phyloP scores from a whole-genome alignment of 2,113 vertebrate species.

The Pachyramphus minor region DNA sequence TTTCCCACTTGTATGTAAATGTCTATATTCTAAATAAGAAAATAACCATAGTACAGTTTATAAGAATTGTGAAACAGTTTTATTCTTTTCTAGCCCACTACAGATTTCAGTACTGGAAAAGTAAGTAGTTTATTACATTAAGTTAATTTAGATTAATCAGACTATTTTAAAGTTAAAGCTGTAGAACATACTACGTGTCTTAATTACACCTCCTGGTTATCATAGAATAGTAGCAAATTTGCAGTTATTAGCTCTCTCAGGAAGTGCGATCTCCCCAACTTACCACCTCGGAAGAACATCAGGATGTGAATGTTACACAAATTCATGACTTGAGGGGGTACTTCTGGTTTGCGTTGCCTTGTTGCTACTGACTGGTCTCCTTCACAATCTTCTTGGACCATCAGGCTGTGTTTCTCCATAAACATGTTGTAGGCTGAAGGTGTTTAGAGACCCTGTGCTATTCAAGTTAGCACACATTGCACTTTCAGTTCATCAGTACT shows the following conservation, averaged over 20 bases:
- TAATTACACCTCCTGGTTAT: background rate
- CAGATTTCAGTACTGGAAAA: background rate
- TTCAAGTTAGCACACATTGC: background rate
- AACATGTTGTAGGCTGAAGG: accelerated
- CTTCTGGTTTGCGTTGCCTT: background rate
- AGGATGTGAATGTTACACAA: background rate
- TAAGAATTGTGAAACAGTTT: background rate
- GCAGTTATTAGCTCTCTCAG: background rate
- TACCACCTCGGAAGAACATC: background rate
- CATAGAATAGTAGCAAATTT: background rate
- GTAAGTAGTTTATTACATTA: background rate
- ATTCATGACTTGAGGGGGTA: background rate
- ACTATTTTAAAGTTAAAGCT: background rate
- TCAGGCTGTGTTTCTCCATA: background rate
- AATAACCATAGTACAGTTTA: background rate
- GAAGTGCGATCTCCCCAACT: background rate
- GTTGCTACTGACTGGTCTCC: background rate
- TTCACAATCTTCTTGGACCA: background rate
- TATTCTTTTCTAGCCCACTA: background rate
- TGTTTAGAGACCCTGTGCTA: background rate
- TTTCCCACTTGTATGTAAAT: background rate
- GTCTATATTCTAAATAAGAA: background rate
- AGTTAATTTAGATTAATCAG: background rate
- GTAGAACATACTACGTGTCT: background rate
- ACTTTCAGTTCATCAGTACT: background rate